phyloP scores from a whole-genome alignment of 2,888 invertebrate genomes.

The Pachycephus smyrnensis region DNA sequence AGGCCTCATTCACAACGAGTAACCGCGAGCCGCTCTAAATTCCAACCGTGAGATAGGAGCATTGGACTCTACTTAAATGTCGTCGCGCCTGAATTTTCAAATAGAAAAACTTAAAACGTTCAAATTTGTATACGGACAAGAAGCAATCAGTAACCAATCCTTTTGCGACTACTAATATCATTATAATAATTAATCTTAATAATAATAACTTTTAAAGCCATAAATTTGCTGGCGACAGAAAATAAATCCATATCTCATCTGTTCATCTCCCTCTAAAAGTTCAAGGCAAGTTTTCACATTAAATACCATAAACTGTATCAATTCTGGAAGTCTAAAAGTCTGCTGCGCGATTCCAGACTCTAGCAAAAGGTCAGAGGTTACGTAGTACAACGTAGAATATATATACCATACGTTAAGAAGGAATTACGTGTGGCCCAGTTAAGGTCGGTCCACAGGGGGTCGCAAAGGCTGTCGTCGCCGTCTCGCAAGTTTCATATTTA shows the following conservation, averaged over 20 bases:
- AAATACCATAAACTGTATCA: not conserved
- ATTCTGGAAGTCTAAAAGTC: not conserved
- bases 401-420: not conserved
- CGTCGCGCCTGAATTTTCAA: not conserved
- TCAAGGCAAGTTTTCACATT: not conserved
- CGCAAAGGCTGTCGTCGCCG: not conserved
- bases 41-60: not conserved
- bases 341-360: not conserved
- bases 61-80: not conserved
- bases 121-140: not conserved
- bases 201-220: not conserved
- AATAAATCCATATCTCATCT: not conserved
- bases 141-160: too few species aligned
- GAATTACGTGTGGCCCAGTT: not conserved
- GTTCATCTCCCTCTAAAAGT: not conserved
- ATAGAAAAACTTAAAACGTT: not conserved
- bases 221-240: not conserved
- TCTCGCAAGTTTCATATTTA: not conserved
- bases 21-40: not conserved
- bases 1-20: not conserved
- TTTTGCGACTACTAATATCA: too few species aligned
- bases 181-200: too few species aligned
- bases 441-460: not conserved
- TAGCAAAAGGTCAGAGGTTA: not conserved
- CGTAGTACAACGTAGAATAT: not conserved